Conservation (phyloP, 2,113 vertebrate genomes). For the Mesoclemmys tuberculata region DNA sequence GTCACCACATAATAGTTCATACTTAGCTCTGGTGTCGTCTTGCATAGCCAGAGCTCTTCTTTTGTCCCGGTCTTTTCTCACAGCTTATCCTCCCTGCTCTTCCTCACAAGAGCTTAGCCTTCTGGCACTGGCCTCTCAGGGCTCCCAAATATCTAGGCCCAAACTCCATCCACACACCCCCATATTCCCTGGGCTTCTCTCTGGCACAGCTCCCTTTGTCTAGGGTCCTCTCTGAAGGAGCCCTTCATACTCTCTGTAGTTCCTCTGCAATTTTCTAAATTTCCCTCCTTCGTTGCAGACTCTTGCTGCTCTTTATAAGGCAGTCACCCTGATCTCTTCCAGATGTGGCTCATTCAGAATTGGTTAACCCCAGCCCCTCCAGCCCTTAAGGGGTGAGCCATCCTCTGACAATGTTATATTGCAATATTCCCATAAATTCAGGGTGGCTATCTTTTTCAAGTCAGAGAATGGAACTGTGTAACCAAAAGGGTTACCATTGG, state of each 20-base stretch:
- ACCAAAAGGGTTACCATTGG: background rate
- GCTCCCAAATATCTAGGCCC: background rate
- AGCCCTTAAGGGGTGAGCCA: background rate
- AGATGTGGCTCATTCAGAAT: background rate
- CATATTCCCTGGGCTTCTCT: background rate
- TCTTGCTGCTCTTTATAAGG: background rate
- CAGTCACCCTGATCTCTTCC: background rate
- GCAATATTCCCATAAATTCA: background rate
- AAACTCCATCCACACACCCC: background rate
- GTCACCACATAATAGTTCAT: background rate
- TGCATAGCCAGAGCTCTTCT: background rate
- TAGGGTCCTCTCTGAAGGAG: background rate
- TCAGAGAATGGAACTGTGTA: background rate
- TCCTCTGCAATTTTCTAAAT: background rate
- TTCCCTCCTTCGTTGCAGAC: background rate
- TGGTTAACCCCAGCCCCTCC: background rate
- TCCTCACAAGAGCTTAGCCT: background rate
- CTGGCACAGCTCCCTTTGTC: background rate
- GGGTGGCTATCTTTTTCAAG: background rate
- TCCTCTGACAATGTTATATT: background rate
- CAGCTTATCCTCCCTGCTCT: background rate
- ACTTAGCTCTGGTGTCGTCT: background rate
- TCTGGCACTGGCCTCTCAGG: background rate
- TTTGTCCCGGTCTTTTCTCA: background rate
- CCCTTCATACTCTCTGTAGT: background rate